Percentiles rank a stretch among this genome's conserved stretches.
Evolutionary conservation across 2,113 vertebrate species (phyloP).

Genomic region (Zosterops pallidus): DNA sequence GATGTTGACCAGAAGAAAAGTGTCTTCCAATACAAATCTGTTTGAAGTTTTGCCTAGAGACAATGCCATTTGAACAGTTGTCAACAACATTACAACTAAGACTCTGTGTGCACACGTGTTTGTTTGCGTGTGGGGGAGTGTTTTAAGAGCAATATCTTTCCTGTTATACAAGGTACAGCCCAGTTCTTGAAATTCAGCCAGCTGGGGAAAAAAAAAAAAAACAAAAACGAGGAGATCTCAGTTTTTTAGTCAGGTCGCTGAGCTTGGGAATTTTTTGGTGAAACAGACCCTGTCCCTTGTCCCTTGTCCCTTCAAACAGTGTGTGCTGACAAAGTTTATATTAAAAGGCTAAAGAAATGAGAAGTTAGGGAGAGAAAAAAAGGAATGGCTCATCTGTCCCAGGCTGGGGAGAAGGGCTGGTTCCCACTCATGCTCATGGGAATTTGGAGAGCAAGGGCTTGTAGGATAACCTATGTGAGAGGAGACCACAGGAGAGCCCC

Average conservation of each 20-base stretch:
- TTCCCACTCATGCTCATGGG: fast-evolving
- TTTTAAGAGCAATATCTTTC: slow-evolving; percentile 27
- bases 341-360: not conserved
- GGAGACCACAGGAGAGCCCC: not conserved
- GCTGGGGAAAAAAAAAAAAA: not conserved
- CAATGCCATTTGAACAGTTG: not conserved
- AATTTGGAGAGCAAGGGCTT: not conserved
- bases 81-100: not conserved
- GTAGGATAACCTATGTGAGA: not conserved
- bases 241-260: not conserved
- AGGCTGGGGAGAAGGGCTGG: not conserved
- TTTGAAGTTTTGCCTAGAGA: not conserved
- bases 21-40: not conserved
- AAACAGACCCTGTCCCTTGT: not conserved
- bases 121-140: not conserved
- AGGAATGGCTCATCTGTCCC: not conserved
- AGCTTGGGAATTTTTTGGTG: not conserved
- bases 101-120: not conserved
- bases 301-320: not conserved
- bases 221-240: not conserved
- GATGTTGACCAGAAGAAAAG: not conserved
- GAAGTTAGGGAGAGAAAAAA: not conserved
- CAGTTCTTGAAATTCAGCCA: slow-evolving; percentile 11
- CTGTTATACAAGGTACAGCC: slow-evolving; percentile 20
- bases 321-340: not conserved